Evolutionary conservation across 1,140 invertebrate species (phyloP).

Genomic region (Drosophila baimaii): DNA sequence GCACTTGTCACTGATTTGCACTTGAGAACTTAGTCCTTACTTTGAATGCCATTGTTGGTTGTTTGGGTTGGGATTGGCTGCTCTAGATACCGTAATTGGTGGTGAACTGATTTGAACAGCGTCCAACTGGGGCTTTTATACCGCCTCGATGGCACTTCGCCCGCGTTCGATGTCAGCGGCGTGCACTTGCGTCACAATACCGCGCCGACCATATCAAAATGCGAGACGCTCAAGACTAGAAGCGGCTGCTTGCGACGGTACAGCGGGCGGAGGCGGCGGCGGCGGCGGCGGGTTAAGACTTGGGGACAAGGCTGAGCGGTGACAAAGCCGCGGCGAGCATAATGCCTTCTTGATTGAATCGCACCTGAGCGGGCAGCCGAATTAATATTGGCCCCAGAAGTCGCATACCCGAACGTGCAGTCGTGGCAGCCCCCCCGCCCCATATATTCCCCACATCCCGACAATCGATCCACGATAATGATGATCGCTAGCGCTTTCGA

Average conservation of each 20-base stretch:
- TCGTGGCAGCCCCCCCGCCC: conserved; percentile 18
- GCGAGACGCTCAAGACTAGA: conserved; percentile 72
- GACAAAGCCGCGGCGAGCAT: conserved; percentile 67
- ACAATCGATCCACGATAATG: conserved; percentile 35
- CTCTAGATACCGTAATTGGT: conserved; percentile 83
- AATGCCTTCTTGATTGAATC: conserved; percentile 82
- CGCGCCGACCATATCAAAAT: conserved; percentile 67
- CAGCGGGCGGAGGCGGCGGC: no score
- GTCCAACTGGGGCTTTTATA: conserved; percentile 79
- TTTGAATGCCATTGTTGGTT: conserved; percentile 82
- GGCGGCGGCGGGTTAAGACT: no score
- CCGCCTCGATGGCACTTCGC: conserved; percentile 56
- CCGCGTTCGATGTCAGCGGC: conserved; percentile 62
- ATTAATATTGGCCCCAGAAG: conserved; percentile 80
- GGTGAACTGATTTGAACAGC: conserved; percentile 79
- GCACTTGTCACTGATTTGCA: conserved; percentile 37
- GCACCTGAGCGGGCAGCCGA: conserved; percentile 59
- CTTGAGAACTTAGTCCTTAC: conserved; percentile 57
- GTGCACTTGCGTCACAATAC: conserved; percentile 76
- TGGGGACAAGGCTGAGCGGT: conserved; percentile 55
- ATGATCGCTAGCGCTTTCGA: conserved; percentile 73
- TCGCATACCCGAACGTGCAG: conserved; percentile 70
- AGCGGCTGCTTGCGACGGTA: no score
- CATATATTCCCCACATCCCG: conserved; percentile 1
- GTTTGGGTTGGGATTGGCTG: conserved; percentile 53